These are phyloP conservation scores for Morpho deidamia DNA, from an alignment of 2,888 invertebrate species.

Conservation along the genomic window DNA sequence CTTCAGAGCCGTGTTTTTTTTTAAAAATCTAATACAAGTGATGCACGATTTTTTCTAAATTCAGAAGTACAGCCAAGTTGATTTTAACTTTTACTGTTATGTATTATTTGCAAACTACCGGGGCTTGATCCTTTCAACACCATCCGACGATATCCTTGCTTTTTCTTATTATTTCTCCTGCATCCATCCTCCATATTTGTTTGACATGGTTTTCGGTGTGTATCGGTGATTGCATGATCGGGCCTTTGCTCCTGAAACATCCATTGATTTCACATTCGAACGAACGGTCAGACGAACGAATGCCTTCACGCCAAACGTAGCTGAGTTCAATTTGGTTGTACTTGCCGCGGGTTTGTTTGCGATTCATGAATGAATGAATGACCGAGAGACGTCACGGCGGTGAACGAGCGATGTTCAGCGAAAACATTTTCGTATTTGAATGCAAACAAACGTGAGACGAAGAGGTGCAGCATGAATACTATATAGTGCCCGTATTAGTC, in stretches of 20 bases:
- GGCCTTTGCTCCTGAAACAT: constrained; percentile 9
- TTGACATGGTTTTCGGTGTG: constrained; percentile 40
- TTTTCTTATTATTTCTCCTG: constrained; percentile 44
- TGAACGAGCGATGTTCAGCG: constrained; percentile 75
- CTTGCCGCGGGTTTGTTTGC: constrained; percentile 59
- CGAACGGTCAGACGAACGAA: constrained; percentile 22
- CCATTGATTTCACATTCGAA: constrained; percentile 19
- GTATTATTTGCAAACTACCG: constrained; percentile 49
- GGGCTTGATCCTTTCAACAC: constrained; percentile 54
- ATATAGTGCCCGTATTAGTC: constrained; percentile 3
- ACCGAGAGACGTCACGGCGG: constrained; percentile 37
- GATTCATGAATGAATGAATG: constrained; percentile 50
- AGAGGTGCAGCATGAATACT: constrained; percentile 52
- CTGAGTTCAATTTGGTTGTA: constrained; percentile 68
- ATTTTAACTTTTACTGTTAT: constrained; percentile 31
- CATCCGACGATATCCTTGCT: constrained; percentile 29
- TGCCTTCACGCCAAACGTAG: constrained; percentile 13
- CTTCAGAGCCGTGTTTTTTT: too few species aligned
- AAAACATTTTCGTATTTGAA: constrained; percentile 43
- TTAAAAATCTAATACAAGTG: too few species aligned
- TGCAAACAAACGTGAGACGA: constrained; percentile 37
- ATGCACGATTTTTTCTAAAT: not conserved
- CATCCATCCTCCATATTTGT: constrained; percentile 43
- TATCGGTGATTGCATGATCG: constrained; percentile 36
- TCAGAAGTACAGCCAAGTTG: constrained; percentile 71